These are phyloP conservation scores for Virgularia gustaviana DNA, from an alignment of 92 coral and sea anemone genomes.

Conservation along the genomic window DNA sequence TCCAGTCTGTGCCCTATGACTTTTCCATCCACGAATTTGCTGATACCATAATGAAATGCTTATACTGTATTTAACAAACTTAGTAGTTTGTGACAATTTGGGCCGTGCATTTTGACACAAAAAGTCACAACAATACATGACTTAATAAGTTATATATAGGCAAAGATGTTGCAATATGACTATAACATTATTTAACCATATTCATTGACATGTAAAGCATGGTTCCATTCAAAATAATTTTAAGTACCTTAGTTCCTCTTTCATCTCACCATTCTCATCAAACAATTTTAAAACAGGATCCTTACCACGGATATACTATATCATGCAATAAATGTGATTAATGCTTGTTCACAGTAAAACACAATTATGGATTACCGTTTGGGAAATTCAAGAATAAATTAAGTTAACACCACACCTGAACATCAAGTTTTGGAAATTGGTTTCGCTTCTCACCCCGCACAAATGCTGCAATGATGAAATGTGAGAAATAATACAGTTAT, in stretches of 20 bases:
- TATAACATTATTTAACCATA: no score
- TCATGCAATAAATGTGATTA: background rate
- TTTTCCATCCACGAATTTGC: no score
- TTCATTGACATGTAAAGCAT: no score
- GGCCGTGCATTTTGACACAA: no score
- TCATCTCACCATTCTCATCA: constrained; percentile 72
- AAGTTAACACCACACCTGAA: constrained; percentile 50
- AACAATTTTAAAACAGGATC: constrained; percentile 91
- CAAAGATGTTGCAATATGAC: no score
- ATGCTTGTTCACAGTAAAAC: background rate
- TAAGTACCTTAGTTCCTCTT: constrained; percentile 87
- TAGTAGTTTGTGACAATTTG: no score
- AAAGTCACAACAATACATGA: no score
- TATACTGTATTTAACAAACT: no score
- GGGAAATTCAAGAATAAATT: background rate
- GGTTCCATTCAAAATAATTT: no score
- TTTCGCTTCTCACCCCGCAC: constrained; percentile 94
- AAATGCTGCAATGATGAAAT: constrained; percentile 73
- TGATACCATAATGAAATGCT: no score
- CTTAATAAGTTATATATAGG: no score
- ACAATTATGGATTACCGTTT: background rate
- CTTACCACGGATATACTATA: constrained; percentile 88
- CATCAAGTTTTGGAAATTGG: constrained; percentile 81
- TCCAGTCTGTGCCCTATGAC: no score
- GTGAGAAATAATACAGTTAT: background rate